Conservation (phyloP, 2,888 invertebrate genomes). For the Harpagoxenus sublaevis region DNA sequence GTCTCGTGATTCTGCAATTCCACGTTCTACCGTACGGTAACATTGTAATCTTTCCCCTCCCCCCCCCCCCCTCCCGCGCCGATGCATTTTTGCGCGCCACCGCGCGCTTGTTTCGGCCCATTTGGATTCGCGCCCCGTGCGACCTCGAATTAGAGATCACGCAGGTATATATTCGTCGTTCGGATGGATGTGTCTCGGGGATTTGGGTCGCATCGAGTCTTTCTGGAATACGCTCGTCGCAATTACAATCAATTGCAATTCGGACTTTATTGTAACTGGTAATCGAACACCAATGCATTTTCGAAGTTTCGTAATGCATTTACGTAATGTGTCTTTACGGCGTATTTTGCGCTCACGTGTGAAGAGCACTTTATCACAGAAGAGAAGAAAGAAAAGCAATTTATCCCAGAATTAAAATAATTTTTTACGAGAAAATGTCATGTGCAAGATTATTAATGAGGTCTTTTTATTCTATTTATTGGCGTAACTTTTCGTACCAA, state of each 20-base stretch:
- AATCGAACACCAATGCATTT: neutral
- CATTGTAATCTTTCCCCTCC: constrained; percentile 74
- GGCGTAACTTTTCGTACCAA: neutral
- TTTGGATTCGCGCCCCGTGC: constrained; percentile 74
- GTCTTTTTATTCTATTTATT: neutral
- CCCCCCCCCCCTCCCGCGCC: constrained; percentile 41
- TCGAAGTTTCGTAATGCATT: neutral
- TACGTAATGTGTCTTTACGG: neutral
- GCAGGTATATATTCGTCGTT: constrained; percentile 60
- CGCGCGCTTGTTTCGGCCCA: constrained; percentile 70
- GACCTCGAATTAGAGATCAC: constrained; percentile 70
- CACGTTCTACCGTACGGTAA: constrained; percentile 73
- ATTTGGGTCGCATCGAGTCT: constrained; percentile 45
- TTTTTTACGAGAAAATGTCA: neutral
- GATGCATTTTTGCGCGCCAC: constrained; percentile 67
- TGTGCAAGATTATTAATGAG: neutral
- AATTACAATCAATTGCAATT: constrained; percentile 36
- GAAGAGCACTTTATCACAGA: neutral
- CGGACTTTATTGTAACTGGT: neutral
- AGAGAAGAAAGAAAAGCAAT: neutral
- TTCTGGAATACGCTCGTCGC: constrained; percentile 19
- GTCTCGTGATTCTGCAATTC: constrained; percentile 70
- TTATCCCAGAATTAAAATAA: neutral
- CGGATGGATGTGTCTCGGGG: constrained; percentile 47
- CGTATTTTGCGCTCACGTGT: neutral